A percentile compares a stretch with the other conserved stretches of the same genome.
These are phyloP conservation scores for Chymomyza amoena DNA, from an alignment of 2,888 invertebrate genomes.

Conservation along the genomic window DNA sequence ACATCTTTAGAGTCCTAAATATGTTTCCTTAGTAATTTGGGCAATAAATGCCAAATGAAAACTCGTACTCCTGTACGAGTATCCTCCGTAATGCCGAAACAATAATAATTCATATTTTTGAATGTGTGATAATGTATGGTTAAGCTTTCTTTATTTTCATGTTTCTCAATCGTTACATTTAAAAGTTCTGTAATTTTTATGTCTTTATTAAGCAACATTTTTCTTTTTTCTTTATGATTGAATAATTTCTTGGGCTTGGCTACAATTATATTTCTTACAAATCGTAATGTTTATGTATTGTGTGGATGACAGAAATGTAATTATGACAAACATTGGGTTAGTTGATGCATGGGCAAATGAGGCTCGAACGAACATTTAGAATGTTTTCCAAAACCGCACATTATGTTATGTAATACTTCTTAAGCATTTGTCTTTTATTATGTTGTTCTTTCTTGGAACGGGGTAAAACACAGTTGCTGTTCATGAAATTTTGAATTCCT, in stretches of 20 bases:
- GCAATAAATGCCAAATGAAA: too few species aligned
- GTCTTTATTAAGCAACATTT: conserved; percentile 66
- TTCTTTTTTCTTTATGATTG: conserved; percentile 25
- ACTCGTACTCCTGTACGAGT: background rate
- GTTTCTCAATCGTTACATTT: conserved; percentile 59
- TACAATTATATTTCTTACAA: background rate
- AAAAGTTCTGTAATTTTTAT: conserved; percentile 59
- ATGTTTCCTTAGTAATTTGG: too few species aligned
- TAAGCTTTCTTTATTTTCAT: conserved; percentile 72
- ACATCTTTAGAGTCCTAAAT: too few species aligned
- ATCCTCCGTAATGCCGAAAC: background rate
- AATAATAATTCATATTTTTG: conserved; percentile 15
- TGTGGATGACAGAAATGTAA: background rate
- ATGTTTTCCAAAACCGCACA: conserved; percentile 68
- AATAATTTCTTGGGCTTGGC: background rate
- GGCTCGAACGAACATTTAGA: conserved; percentile 64
- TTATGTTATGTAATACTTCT: conserved; percentile 68
- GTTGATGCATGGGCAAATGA: conserved; percentile 53
- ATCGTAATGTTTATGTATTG: background rate
- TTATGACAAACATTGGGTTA: conserved; percentile 56
- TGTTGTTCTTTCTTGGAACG: conserved; percentile 32
- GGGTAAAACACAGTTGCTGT: conserved; percentile 14
- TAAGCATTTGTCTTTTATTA: conserved; percentile 64
- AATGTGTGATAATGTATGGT: conserved; percentile 63
- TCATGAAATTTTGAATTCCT: conserved; percentile 64